Conservation (phyloP, 2,797 vertebrate species). For the Eulemur albifrons region DNA sequence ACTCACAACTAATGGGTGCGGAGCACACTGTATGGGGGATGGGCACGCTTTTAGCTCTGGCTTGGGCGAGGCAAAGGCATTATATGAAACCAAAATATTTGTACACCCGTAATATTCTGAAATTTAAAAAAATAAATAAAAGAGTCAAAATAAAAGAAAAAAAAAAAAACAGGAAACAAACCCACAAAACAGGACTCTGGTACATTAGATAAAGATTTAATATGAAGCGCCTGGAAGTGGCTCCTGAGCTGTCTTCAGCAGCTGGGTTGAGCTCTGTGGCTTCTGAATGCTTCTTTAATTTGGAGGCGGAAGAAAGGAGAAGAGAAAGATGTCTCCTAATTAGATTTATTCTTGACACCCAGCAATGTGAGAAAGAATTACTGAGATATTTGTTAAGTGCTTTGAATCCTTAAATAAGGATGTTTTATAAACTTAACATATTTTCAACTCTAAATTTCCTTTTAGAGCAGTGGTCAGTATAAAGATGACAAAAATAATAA, state of each 20-base stretch:
- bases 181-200: background rate
- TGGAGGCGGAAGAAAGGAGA: background rate
- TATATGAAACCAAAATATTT: too few species aligned
- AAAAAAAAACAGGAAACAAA: too few species aligned
- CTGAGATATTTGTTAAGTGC: background rate
- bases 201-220: background rate
- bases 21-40: too few species aligned
- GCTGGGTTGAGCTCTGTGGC: background rate
- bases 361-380: background rate
- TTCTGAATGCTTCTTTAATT: background rate
- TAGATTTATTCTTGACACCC: background rate
- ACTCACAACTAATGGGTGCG: too few species aligned
- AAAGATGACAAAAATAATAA: background rate
- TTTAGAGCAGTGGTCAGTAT: background rate
- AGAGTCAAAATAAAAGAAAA: too few species aligned
- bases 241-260: background rate
- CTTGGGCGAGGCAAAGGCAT: too few species aligned
- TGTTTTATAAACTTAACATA: background rate
- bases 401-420: conserved; percentile 36
- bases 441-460: conserved; percentile 18
- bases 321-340: background rate
- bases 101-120: too few species aligned
- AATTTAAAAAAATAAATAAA: too few species aligned
- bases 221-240: background rate
- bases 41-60: too few species aligned